These are phyloP conservation scores for Oncopeltus fasciatus DNA, from an alignment of 1,140 invertebrate species.

Conservation along the genomic window DNA sequence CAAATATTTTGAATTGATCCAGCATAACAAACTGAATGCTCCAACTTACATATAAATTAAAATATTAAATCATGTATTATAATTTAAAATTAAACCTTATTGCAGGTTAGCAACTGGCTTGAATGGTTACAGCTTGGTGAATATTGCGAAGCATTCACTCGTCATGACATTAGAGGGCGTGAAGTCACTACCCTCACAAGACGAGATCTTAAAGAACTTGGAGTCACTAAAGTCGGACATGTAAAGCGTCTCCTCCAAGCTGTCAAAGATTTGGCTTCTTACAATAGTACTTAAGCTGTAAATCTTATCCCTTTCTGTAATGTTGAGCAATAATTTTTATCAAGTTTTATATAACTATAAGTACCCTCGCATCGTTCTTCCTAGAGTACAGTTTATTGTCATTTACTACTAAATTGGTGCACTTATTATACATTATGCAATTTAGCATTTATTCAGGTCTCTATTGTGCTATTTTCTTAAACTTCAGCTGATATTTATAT, in stretches of 20 bases:
- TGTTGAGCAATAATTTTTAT: neutral
- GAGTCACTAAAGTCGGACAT: slow-evolving; percentile 85
- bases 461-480: neutral
- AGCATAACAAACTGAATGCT: too few species aligned
- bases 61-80: too few species aligned
- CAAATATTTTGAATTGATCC: too few species aligned
- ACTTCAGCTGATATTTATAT: neutral
- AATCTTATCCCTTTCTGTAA: neutral
- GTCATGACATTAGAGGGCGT: slow-evolving; percentile 80
- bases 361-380: neutral
- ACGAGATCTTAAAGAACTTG: slow-evolving; percentile 74
- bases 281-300: neutral
- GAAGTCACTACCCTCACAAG: slow-evolving; percentile 76
- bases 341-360: neutral
- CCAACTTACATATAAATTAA: too few species aligned
- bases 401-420: too few species aligned
- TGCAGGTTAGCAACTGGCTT: slow-evolving; percentile 57
- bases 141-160: slow-evolving; percentile 69
- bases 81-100: too few species aligned
- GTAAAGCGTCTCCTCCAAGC: slow-evolving; percentile 85
- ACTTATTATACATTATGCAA: too few species aligned
- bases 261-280: slow-evolving; percentile 61
- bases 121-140: slow-evolving; percentile 74
- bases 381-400: neutral
- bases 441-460: neutral